Base-by-base conservation (phyloP, 64 coral and sea anemone species). In the Pocillopora damicornis region DNA sequence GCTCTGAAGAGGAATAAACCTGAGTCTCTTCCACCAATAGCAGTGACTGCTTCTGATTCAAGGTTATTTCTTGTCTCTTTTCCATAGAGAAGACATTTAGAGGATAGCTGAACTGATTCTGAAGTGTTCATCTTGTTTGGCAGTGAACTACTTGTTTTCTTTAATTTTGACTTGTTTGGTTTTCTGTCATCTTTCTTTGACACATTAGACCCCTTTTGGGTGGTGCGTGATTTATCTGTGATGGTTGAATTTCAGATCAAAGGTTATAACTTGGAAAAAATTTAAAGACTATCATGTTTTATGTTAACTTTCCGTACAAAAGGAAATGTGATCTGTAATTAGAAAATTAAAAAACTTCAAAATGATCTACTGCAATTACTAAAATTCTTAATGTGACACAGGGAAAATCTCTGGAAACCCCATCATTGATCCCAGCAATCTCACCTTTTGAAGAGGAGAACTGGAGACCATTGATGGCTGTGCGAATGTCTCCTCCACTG, bases 1-100 rank as follows among this genome's bases (percentile, higher is more conserved):
- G 93, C 97, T 88, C 97, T 87, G 56, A 99, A 99, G 12, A 99
- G 74, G 78, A 99, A 99, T 38, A 99, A 88, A 59, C 90, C 92
- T 14, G 88, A 76, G 38, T 99, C 97, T 66, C 92, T 89, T 61
- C 93, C 93, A 36, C 97, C 97, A 64, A 99, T 99, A 2, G 93
- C 65, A 63, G 91, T 63, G 11, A 65, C 80, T 16, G 34, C 35
- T 10, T 94, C 92, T 26, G 64, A 23, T n/a, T 81, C n/a, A 35
- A 88, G 68, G 73, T 82, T 14, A 18, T 63, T 60, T 14, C 37
- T 42, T 6, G 81, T 79, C 30, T 94, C 81, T 63, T 91, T 87
- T 75, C 73, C 86, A 69, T 93, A 93, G 34, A 93, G 25, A 1
- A 89, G 37, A 77, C 72, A 78, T 37, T 83, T 51, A 51, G 42